phyloP scores from a whole-genome alignment of 2,888 invertebrate genomes.

The Dascillus cervinus region DNA sequence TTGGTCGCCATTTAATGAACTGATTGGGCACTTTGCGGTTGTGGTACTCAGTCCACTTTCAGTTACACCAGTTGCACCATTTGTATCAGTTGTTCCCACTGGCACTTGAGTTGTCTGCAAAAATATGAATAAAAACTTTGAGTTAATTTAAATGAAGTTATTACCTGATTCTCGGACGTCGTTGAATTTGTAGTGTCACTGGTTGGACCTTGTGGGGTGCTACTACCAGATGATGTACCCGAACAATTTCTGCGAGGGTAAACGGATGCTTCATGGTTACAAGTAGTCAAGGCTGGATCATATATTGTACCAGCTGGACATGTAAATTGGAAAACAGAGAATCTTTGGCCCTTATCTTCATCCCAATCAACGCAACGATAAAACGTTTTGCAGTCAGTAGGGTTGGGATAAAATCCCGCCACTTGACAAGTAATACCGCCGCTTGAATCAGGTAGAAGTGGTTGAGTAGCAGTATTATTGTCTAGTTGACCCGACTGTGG shows the following conservation, averaged over 20 bases:
- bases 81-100: not conserved
- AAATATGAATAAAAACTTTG: too few species aligned
- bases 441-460: slow-evolving; percentile 21
- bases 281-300: slow-evolving; percentile 58
- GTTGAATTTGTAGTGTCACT: slow-evolving; percentile 48
- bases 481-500: slow-evolving; percentile 23
- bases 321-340: slow-evolving; percentile 31
- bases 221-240: not conserved
- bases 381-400: slow-evolving; percentile 32
- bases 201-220: slow-evolving; percentile 2
- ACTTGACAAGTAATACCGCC: slow-evolving; percentile 22
- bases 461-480: slow-evolving; percentile 38
- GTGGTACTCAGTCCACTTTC: too few species aligned
- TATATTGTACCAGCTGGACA: slow-evolving; percentile 66
- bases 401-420: slow-evolving; percentile 32
- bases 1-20: slow-evolving; percentile 61
- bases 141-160: too few species aligned
- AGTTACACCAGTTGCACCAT: not conserved
- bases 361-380: slow-evolving; percentile 30
- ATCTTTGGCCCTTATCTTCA: slow-evolving; percentile 14
- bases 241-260: slow-evolving; percentile 16
- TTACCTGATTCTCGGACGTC: too few species aligned
- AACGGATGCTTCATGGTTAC: slow-evolving; percentile 45
- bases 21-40: slow-evolving; percentile 41
- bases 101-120: not conserved